These are phyloP conservation scores for Virgularia gustaviana DNA, from an alignment of 92 coral and sea anemone genomes.

Conservation along the genomic window DNA sequence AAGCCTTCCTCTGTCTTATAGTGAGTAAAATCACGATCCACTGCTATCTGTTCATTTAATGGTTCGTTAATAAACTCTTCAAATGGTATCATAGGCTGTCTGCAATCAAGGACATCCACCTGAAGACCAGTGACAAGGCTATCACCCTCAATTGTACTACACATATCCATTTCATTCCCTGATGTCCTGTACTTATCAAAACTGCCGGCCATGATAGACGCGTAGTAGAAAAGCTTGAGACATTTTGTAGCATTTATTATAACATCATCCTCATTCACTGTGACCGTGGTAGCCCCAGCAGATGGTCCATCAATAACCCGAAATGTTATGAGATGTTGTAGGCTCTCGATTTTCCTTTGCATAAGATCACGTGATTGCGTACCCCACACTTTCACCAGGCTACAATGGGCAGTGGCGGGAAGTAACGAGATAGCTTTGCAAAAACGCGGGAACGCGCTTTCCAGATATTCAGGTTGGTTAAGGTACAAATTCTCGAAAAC, in stretches of 20 bases:
- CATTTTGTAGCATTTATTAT: constrained; percentile 77
- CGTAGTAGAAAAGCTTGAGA: constrained; percentile 70
- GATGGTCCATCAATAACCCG: constrained; percentile 89
- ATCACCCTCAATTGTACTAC: constrained; percentile 24
- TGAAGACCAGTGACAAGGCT: constrained; percentile 7
- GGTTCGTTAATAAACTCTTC: constrained; percentile 44
- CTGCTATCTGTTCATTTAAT: constrained; percentile 35
- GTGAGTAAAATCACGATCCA: constrained; percentile 42
- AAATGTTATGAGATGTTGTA: constrained; percentile 86
- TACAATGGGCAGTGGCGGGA: constrained; percentile 61
- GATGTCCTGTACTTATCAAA: constrained; percentile 30
- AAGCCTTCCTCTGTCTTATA: constrained; percentile 41
- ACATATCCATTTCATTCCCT: constrained; percentile 40
- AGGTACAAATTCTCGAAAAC: constrained; percentile 86
- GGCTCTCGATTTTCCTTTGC: constrained; percentile 74
- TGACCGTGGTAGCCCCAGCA: constrained; percentile 33
- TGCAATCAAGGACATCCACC: constrained; percentile 33
- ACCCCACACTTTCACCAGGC: constrained; percentile 75
- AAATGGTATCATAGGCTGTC: constrained; percentile 31
- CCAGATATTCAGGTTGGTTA: constrained; percentile 92
- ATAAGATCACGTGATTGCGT: constrained; percentile 58
- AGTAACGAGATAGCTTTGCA: constrained; percentile 71
- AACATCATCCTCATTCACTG: constrained; percentile 82
- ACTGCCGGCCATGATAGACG: constrained; percentile 71
- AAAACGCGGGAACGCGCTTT: constrained; percentile 80